Percentiles rank a stretch among this genome's conserved stretches.
Evolutionary conservation across 1,140 invertebrate genomes (phyloP).

Genomic region (Kradibia gibbosae): DNA sequence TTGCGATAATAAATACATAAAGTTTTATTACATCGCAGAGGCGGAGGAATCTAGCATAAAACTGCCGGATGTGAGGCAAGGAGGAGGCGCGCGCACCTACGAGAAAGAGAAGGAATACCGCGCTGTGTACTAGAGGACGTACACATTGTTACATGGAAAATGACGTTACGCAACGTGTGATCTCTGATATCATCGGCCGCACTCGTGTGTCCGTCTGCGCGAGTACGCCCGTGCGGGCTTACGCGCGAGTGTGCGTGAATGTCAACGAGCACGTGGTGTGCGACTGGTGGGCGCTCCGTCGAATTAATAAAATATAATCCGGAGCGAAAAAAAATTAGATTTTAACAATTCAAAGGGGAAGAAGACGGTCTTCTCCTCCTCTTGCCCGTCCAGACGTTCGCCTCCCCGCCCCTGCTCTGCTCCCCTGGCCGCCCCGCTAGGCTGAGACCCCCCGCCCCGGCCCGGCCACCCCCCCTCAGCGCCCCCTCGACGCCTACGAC

Average conservation of each 20-base stretch:
- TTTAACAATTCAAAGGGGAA: constrained; percentile 47
- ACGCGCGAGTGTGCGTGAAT: not conserved
- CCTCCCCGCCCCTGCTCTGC: not conserved
- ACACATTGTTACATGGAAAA: constrained; percentile 67
- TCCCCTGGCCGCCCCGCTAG: not conserved
- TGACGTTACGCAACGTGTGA: constrained; percentile 66
- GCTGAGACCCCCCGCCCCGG: too few relatives aligned
- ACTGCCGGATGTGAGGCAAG: constrained; percentile 56
- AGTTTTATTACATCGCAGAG: constrained; percentile 60
- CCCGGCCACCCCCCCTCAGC: not conserved
- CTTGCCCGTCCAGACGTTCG: not conserved
- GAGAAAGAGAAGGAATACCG: constrained; percentile 48
- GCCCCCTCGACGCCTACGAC: not conserved
- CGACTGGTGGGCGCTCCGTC: not conserved
- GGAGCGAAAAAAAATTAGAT: constrained; percentile 50
- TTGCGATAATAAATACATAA: constrained; percentile 65
- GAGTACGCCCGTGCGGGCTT: too few relatives aligned
- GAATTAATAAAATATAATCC: constrained; percentile 45
- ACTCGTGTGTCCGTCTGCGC: too few relatives aligned
- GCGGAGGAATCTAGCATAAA: constrained; percentile 52
- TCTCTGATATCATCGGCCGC: constrained; percentile 22
- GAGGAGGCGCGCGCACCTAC: constrained; percentile 31
- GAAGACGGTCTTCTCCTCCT: not conserved
- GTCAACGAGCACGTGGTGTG: not conserved
- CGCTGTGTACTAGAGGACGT: not conserved